A percentile compares a stretch with the other conserved stretches of the same genome.
Conservation (phyloP, 2,888 invertebrate genomes). For the Lasioglossum lativentre region DNA sequence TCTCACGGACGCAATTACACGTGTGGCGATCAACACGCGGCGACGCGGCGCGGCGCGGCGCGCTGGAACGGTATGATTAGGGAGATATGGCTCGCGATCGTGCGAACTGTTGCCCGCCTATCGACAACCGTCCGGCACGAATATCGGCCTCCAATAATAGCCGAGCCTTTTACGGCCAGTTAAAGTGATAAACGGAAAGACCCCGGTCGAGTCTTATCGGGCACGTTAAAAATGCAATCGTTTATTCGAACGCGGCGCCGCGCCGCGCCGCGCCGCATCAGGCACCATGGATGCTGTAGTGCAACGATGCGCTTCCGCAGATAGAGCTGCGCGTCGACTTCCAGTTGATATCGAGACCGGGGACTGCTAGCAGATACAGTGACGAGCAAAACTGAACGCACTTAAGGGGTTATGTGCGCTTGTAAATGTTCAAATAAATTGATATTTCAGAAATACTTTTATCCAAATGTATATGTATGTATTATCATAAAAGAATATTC, state of each 20-base stretch:
- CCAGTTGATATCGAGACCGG: too few species aligned
- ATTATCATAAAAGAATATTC: too few species aligned
- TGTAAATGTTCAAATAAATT: too few species aligned
- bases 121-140: conserved; percentile 55
- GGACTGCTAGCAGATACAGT: background rate
- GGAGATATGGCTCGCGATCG: conserved; percentile 42
- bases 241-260: background rate
- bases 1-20: conserved; percentile 70
- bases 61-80: conserved; percentile 67
- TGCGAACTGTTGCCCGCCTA: conserved; percentile 42
- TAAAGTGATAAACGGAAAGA: conserved; percentile 54
- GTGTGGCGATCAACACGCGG: conserved; percentile 68
- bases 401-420: too few species aligned
- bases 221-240: background rate
- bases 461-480: too few species aligned
- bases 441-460: too few species aligned
- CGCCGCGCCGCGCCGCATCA: too few species aligned
- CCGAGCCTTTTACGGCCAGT: conserved; percentile 36
- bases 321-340: background rate
- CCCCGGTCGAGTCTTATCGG: background rate
- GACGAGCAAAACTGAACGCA: background rate
- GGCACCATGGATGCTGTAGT: too few species aligned
- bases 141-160: conserved; percentile 68
- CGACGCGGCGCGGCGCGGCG: too few species aligned
- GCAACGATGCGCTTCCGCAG: background rate